Base-by-base conservation (phyloP, 2,797 vertebrate species). In the Myiotriccus ornatus region DNA sequence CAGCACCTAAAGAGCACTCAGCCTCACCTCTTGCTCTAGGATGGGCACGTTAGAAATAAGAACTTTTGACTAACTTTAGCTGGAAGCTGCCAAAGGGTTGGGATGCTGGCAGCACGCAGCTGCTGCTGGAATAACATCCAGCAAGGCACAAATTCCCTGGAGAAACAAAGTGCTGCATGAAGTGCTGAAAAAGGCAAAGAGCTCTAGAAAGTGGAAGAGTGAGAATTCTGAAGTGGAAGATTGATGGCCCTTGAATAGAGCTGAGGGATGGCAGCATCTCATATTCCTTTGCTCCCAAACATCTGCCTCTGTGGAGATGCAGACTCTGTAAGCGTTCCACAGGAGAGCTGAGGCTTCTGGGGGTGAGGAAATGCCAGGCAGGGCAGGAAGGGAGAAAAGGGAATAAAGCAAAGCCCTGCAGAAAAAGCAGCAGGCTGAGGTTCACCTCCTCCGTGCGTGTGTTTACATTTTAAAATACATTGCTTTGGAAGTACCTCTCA, bases 241-340 rank as follows among this genome's bases (percentile, higher is more conserved):
- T 25, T 85, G 92, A 95, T 94, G 87, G 89, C 91, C 80, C 49
- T 79, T 91, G 71, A 95, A 91, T 5, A 62, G 90, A 87, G 53
- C 87, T 59, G 92, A 90, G 68, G 68, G 86, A 92, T 50, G 62
- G 84, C 75, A 94, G 46, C 75, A 44, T 52, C 87, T 92, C 89
- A 22, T 73, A 30, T 53, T 57, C 81, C 93, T 75, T 89, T 87
- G 90, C 84, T 89, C 75, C 68, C 78, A 71, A 94, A 92, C 78
- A 95, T 94, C 84, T 95, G 90, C 68, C 93, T 95, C 89, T 89
- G 92, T 87, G 93, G 81, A 89, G 75, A 92, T 81, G 87, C 87
- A 92, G 94, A 96, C 56, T 30, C 24, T 0, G 0, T 3, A 9
- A 60, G 49, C 22, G 63, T 24, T 87, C 79, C 79, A 32, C 3